Evolutionary conservation across 2,797 vertebrate species (phyloP).

Genomic region (Rhinatrema bivittatum): DNA sequence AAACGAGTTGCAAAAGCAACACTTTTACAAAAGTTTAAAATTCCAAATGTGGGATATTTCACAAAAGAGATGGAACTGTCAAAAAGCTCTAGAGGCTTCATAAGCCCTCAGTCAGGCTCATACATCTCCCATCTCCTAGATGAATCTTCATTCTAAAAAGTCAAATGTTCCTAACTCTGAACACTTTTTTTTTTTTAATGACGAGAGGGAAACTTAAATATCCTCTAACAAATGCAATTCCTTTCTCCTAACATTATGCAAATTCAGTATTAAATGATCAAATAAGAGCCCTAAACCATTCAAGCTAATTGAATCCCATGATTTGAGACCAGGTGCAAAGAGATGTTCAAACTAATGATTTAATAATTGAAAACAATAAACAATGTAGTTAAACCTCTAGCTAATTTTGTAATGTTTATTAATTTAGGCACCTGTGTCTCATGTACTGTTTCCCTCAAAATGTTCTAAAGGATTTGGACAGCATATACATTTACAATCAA

Average conservation of each 20-base stretch:
- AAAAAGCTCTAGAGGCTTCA: too few species aligned
- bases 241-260: slow-evolving; percentile 25
- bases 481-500: slow-evolving; percentile 48
- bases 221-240: slow-evolving; percentile 20
- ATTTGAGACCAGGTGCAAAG: slow-evolving; percentile 57
- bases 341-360: slow-evolving; percentile 65
- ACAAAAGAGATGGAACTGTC: too few species aligned
- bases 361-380: slow-evolving; percentile 73
- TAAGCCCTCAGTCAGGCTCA: too few species aligned
- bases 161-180: slow-evolving; percentile 32
- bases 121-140: too few species aligned
- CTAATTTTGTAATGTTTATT: slow-evolving; percentile 71
- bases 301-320: slow-evolving; percentile 43
- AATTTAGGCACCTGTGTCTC: slow-evolving; percentile 66
- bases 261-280: slow-evolving; percentile 40
- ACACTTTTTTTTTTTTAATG: slow-evolving; percentile 29
- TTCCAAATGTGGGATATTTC: too few species aligned
- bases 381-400: slow-evolving; percentile 59
- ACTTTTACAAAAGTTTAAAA: too few species aligned
- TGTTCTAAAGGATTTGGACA: slow-evolving; percentile 34
- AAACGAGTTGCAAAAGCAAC: too few species aligned
- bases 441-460: slow-evolving; percentile 49
- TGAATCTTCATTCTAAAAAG: too few species aligned
- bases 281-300: slow-evolving; percentile 29
- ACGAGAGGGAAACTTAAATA: slow-evolving; percentile 38